Conservation (phyloP, 1,140 invertebrate species). For the Ceratina calcarata region DNA sequence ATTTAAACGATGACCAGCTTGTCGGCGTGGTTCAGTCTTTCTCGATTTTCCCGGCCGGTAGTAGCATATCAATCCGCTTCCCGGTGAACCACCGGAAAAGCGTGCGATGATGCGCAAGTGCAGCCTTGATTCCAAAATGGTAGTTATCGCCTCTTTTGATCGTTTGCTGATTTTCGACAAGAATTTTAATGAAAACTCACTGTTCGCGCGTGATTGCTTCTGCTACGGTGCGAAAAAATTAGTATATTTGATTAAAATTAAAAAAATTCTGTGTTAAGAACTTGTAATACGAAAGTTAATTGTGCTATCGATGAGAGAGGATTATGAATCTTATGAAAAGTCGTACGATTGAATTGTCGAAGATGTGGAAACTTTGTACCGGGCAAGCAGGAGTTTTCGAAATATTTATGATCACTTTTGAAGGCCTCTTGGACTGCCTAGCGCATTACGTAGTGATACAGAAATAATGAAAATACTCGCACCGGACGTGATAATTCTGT, state of each 20-base stretch:
- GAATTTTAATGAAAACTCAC: not conserved
- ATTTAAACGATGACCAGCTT: conserved; percentile 51
- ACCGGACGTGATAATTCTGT: conserved; percentile 27
- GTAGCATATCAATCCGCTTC: not conserved
- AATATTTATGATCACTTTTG: not conserved
- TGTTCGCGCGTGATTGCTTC: too few relatives aligned
- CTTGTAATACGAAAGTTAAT: too few relatives aligned
- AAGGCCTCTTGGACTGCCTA: too few relatives aligned
- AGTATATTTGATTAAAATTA: too few relatives aligned
- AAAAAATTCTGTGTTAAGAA: too few relatives aligned
- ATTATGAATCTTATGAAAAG: too few relatives aligned
- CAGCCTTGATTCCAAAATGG: conserved; percentile 70
- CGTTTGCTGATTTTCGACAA: too few relatives aligned
- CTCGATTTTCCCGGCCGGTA: conserved; percentile 16
- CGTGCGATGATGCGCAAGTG: conserved; percentile 60
- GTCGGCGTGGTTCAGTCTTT: conserved; percentile 33
- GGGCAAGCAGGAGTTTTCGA: not conserved
- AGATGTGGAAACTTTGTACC: not conserved
- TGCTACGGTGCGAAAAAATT: too few relatives aligned
- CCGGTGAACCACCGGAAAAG: not conserved
- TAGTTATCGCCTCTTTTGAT: not conserved
- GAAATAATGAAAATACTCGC: conserved; percentile 31
- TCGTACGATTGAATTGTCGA: not conserved
- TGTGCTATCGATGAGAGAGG: too few relatives aligned
- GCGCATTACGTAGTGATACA: conserved; percentile 18